A percentile compares a stretch with the other conserved stretches of the same genome.
phyloP scores from a whole-genome alignment of 2,797 vertebrate genomes.

The Enteromius mattozi region DNA sequence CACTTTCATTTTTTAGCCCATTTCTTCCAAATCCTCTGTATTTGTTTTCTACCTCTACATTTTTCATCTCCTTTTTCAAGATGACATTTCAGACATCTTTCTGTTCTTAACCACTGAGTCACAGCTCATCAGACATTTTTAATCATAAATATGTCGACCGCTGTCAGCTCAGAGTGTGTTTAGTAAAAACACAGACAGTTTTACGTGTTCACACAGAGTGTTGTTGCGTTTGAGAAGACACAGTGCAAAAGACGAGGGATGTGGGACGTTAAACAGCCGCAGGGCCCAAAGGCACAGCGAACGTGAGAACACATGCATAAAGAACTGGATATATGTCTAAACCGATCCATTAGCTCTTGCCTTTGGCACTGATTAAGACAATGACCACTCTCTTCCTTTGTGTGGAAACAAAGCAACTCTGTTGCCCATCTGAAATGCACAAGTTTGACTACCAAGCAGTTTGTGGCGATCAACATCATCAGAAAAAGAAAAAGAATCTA shows the following conservation, averaged over 20 bases:
- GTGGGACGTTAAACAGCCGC: slow-evolving; percentile 31
- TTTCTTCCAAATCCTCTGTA: slow-evolving; percentile 3
- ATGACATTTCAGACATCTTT: neutral
- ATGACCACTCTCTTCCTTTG: slow-evolving; percentile 38
- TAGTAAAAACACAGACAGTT: slow-evolving; percentile 25
- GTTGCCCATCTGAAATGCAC: slow-evolving; percentile 39
- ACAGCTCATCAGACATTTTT: slow-evolving; percentile 19
- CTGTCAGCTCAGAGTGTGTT: slow-evolving; percentile 26
- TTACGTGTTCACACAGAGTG: slow-evolving; percentile 11
- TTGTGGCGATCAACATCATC: neutral
- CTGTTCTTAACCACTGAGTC: slow-evolving; percentile 10
- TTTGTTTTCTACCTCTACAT: slow-evolving; percentile 7
- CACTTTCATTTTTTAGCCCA: slow-evolving; percentile 8
- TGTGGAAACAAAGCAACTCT: slow-evolving; percentile 53
- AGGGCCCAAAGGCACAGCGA: slow-evolving; percentile 34
- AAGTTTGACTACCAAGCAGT: neutral
- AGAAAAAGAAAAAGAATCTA: neutral
- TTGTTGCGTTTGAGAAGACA: neutral
- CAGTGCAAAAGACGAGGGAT: neutral
- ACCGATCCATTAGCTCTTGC: slow-evolving; percentile 33
- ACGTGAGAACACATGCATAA: slow-evolving; percentile 11
- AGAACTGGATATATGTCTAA: slow-evolving; percentile 40
- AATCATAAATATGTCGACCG: slow-evolving; percentile 14
- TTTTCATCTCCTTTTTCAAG: neutral
- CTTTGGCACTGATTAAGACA: slow-evolving; percentile 39